phyloP scores from a whole-genome alignment of 2,888 invertebrate genomes.

The Synanthedon vespiformis region DNA sequence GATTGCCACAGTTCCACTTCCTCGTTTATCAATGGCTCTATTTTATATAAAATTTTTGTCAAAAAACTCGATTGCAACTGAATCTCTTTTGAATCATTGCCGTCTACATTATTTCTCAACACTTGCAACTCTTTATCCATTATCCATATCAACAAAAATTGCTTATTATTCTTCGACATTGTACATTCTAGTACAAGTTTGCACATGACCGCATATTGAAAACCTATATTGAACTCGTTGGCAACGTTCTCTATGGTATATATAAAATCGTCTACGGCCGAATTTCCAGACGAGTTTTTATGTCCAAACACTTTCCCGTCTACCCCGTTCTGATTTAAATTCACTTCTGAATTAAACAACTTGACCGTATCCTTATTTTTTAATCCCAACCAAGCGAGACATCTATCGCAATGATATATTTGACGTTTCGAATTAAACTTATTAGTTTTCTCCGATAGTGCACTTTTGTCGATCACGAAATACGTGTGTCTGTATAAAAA shows the following conservation, averaged over 20 bases:
- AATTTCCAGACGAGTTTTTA: slow-evolving; percentile 22
- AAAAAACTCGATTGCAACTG: slow-evolving; percentile 54
- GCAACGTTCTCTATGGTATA: slow-evolving; percentile 60
- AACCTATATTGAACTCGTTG: slow-evolving; percentile 56
- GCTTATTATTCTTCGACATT: slow-evolving; percentile 43
- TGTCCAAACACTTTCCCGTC: slow-evolving; percentile 34
- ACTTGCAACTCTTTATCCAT: slow-evolving; percentile 72
- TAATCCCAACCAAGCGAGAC: slow-evolving; percentile 70
- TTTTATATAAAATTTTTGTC: slow-evolving; percentile 70
- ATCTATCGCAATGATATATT: slow-evolving; percentile 68
- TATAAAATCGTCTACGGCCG: slow-evolving; percentile 62
- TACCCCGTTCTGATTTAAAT: slow-evolving; percentile 33
- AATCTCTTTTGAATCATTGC: slow-evolving; percentile 31
- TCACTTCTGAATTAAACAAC: slow-evolving; percentile 71
- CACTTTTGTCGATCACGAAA: slow-evolving; percentile 55
- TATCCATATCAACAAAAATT: slow-evolving; percentile 72
- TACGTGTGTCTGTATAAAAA: slow-evolving; percentile 71
- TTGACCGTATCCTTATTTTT: slow-evolving; percentile 54
- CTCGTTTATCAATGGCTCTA: slow-evolving; percentile 47
- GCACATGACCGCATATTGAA: slow-evolving; percentile 62
- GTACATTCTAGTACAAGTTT: slow-evolving; percentile 68
- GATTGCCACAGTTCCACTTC: slow-evolving; percentile 65
- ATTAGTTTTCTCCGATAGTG: slow-evolving; percentile 47
- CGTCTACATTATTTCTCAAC: slow-evolving; percentile 33
- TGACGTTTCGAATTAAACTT: slow-evolving; percentile 54